Evolutionary conservation across 2,113 vertebrate species (phyloP).

Genomic region (Ceyx melanurus): DNA sequence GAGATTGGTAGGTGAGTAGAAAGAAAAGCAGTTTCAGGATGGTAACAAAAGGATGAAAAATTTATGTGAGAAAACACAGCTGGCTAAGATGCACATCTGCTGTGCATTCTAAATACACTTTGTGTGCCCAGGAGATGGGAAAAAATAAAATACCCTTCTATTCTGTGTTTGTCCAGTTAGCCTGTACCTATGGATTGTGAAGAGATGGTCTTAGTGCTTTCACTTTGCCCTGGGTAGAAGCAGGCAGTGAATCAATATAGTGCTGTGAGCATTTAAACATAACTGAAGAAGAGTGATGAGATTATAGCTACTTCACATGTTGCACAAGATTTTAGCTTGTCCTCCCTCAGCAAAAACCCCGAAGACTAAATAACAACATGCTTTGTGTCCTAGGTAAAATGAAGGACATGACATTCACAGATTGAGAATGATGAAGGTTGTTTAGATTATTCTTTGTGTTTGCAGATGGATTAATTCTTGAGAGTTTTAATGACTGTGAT

Average conservation of each 20-base stretch:
- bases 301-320: background rate
- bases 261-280: background rate
- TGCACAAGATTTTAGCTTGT: background rate
- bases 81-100: background rate
- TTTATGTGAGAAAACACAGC: background rate
- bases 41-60: background rate
- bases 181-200: background rate
- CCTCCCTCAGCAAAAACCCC: background rate
- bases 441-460: background rate
- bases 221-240: background rate
- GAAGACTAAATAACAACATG: background rate
- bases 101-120: background rate
- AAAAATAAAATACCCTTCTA: fast-evolving
- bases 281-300: background rate
- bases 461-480: background rate
- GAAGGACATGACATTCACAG: no score
- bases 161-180: background rate
- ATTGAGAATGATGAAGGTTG: background rate
- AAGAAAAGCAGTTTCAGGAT: background rate
- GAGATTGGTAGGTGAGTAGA: background rate
- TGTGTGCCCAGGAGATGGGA: background rate
- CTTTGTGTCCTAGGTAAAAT: background rate
- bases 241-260: background rate
- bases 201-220: background rate
- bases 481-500: background rate